Conservation (phyloP, 2,113 vertebrate species). For the Nyctibius bracteatus region DNA sequence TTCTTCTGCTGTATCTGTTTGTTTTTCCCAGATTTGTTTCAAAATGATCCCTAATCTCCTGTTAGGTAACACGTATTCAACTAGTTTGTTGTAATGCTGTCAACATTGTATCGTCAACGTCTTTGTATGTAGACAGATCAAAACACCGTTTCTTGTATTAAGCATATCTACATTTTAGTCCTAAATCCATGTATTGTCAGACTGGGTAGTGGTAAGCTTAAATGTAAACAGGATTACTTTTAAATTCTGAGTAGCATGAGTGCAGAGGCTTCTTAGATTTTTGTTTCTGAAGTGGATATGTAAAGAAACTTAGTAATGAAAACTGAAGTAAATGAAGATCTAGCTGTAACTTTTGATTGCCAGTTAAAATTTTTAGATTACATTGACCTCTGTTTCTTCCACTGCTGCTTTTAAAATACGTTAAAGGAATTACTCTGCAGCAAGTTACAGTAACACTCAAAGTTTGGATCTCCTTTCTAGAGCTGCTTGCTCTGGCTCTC, state of each 20-base stretch:
- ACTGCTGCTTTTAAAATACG: background rate
- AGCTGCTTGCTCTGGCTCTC: background rate
- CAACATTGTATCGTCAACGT: background rate
- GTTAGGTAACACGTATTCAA: rapidly evolving
- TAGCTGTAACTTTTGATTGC: background rate
- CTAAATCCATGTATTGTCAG: background rate
- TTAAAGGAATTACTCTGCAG: background rate
- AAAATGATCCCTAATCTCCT: background rate
- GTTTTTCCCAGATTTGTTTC: background rate
- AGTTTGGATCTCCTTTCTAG: background rate
- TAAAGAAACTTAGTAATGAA: background rate
- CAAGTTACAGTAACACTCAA: background rate
- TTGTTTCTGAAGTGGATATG: background rate
- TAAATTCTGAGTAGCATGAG: background rate
- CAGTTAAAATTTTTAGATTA: background rate
- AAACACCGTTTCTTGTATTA: background rate
- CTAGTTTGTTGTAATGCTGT: background rate
- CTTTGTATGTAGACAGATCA: background rate
- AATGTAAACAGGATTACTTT: background rate
- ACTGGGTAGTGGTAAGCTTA: background rate
- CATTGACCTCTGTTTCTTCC: background rate
- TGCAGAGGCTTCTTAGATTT: background rate
- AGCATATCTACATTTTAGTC: rapidly evolving
- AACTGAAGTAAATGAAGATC: background rate
- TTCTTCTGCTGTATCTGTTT: rapidly evolving